A percentile compares a stretch with the other conserved stretches of the same genome.
phyloP scores from a whole-genome alignment of 37 sponge, comb jelly and placozoan species.

The Oopsacas minuta region DNA sequence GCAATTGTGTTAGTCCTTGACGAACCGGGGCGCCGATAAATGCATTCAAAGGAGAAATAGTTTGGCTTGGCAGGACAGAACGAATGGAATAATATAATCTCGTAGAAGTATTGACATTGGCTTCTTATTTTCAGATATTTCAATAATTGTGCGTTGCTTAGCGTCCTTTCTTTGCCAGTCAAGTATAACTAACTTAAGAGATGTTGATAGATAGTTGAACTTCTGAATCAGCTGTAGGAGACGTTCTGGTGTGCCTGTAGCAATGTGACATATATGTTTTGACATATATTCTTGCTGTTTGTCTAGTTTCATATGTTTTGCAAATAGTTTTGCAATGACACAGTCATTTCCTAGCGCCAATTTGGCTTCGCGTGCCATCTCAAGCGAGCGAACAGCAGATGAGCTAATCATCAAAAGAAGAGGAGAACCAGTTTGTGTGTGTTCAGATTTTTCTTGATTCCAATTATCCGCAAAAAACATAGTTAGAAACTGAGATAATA shows the following conservation, averaged over 20 bases:
- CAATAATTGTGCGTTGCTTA: neutral
- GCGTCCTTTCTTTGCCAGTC: conserved; percentile 9
- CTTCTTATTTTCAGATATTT: neutral
- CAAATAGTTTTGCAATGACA: neutral
- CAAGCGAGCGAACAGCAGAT: neutral
- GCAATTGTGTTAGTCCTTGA: neutral
- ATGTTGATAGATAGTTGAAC: neutral
- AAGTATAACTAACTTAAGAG: neutral
- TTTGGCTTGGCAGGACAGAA: neutral
- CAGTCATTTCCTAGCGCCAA: neutral
- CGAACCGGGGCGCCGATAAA: neutral
- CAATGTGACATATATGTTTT: neutral
- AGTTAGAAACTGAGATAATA: neutral
- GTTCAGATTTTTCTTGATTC: neutral
- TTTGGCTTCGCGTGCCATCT: neutral
- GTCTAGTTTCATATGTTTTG: neutral
- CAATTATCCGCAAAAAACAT: neutral
- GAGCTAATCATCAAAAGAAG: neutral
- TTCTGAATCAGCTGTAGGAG: neutral
- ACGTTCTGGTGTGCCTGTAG: neutral
- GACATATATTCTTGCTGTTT: neutral
- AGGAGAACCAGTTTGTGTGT: neutral
- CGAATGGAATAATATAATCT: neutral
- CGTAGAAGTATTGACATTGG: neutral
- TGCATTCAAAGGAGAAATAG: neutral